phyloP scores from a whole-genome alignment of 2,113 vertebrate genomes.

The Formicarius rufipectus region DNA sequence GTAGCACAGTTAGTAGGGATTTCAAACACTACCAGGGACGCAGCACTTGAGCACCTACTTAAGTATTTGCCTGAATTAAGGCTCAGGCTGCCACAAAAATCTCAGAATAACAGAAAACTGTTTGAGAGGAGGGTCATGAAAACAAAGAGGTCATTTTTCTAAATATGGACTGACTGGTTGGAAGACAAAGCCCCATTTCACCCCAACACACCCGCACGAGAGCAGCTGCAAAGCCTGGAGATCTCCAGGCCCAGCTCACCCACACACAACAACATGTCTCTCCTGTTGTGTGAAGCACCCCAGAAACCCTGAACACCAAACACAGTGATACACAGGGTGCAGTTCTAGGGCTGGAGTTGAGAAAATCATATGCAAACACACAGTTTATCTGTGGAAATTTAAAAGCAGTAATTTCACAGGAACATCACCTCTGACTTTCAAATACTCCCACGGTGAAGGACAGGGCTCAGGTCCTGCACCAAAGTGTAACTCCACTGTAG shows the following conservation, averaged over 20 bases:
- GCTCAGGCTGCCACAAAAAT: not conserved
- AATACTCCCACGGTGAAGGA: not conserved
- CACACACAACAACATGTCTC: rapidly evolving
- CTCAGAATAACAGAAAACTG: slow-evolving; percentile 18
- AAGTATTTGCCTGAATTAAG: slow-evolving; percentile 1
- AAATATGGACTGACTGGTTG: not conserved
- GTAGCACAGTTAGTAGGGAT: not conserved
- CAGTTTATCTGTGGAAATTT: not conserved
- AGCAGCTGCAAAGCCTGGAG: slow-evolving; percentile 9
- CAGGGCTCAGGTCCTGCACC: not conserved
- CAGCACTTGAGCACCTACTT: not conserved
- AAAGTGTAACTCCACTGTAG: rapidly evolving
- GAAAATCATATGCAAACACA: not conserved
- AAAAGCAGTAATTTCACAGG: not conserved
- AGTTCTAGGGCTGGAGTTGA: not conserved
- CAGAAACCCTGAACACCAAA: not conserved
- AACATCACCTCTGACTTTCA: not conserved
- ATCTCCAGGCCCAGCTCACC: not conserved
- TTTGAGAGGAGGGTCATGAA: not conserved
- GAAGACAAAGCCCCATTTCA: slow-evolving; percentile 38
- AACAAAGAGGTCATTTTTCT: slow-evolving; percentile 37
- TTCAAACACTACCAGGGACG: not conserved
- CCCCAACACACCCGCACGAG: not conserved
- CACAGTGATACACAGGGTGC: not conserved
- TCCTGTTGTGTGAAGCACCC: not conserved